Evolutionary conservation across 23 tunicate species (phyloP).

Genomic region (Ascidia mentula): DNA sequence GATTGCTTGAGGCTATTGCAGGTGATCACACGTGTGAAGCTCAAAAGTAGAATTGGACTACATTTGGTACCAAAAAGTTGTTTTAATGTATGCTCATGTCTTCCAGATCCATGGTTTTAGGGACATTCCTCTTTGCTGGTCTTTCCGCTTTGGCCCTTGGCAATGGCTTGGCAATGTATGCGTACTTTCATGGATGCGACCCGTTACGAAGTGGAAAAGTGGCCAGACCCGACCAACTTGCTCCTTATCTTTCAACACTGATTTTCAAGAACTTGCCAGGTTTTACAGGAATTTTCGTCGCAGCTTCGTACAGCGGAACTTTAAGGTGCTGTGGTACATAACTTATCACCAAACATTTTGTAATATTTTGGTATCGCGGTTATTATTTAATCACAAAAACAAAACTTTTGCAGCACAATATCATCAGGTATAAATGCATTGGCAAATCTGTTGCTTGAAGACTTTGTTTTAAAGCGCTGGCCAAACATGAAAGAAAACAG

Average conservation of each 20-base stretch:
- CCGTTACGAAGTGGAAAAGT: conserved; percentile 39
- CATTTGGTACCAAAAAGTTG: neutral
- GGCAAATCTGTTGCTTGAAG: conserved; percentile 51
- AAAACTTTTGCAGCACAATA: conserved; percentile 39
- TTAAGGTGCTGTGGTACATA: conserved; percentile 23
- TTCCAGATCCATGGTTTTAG: conserved; percentile 34
- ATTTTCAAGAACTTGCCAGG: conserved; percentile 52
- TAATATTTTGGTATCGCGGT: too few species aligned
- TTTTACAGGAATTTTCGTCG: conserved; percentile 40
- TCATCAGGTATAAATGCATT: conserved; percentile 73
- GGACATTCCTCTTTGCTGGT: conserved; percentile 13
- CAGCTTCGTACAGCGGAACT: conserved; percentile 52
- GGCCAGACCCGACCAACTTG: conserved; percentile 49
- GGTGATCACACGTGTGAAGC: neutral
- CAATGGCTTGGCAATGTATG: conserved; percentile 55
- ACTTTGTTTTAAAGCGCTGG: conserved; percentile 33
- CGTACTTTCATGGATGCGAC: conserved; percentile 62
- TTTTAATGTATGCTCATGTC: neutral
- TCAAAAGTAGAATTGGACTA: neutral
- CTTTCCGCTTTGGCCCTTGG: conserved; percentile 22
- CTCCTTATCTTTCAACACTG: conserved; percentile 50
- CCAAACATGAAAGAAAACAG: conserved; percentile 26
- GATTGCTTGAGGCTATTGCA: neutral
- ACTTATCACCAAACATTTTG: too few species aligned
- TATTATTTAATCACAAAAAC: too few species aligned